Evolutionary conservation across 2,113 vertebrate species (phyloP).

Genomic region (Atherinomorus stipes): DNA sequence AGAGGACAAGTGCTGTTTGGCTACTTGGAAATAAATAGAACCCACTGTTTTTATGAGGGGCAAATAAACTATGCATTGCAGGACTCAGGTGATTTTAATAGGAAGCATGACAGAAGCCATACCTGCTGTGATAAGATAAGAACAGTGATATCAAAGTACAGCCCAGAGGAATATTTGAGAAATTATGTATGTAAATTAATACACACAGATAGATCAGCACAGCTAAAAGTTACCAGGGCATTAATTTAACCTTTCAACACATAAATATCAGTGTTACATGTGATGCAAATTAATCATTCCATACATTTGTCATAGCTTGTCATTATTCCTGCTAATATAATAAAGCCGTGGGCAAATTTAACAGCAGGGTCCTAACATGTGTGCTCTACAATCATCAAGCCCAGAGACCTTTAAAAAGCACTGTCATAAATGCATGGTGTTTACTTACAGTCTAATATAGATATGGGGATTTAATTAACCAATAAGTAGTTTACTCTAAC

Average conservation of each 20-base stretch:
- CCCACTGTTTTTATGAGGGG: neutral
- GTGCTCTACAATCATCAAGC: neutral
- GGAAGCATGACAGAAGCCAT: conserved; percentile 1
- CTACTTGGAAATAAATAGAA: neutral
- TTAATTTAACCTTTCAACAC: neutral
- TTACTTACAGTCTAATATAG: neutral
- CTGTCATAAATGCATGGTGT: neutral
- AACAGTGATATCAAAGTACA: conserved; percentile 1
- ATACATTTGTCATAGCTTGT: neutral
- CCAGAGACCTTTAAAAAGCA: neutral
- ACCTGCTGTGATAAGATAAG: conserved; percentile 17
- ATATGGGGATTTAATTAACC: neutral
- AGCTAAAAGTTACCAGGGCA: neutral
- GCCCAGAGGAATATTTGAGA: neutral
- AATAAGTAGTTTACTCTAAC: neutral
- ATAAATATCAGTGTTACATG: neutral
- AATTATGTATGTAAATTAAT: conserved; percentile 14
- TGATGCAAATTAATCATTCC: neutral
- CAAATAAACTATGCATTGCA: neutral
- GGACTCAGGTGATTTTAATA: conserved; percentile 8
- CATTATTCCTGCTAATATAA: neutral
- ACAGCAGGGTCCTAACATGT: neutral
- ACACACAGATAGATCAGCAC: neutral
- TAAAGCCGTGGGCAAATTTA: neutral
- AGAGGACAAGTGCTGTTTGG: neutral